Base-by-base conservation (phyloP, 2,113 vertebrate species). In the Amia ocellicauda region DNA sequence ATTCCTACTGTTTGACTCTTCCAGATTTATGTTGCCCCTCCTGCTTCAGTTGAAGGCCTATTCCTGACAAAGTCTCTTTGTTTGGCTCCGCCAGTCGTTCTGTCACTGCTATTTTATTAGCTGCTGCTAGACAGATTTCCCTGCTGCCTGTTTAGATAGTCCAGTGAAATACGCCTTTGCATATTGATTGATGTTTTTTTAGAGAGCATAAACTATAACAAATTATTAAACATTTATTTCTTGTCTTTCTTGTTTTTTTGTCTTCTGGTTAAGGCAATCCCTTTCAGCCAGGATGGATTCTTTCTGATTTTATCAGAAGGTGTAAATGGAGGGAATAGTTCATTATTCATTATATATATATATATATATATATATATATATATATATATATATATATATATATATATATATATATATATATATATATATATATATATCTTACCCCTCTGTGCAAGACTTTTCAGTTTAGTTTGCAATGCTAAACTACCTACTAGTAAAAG, bases 1-100 rank as follows among this genome's bases (percentile, higher is more conserved):
- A 80, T 84, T 86, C 77, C 73, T 77, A 56, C 64, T 57, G 62
- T 80, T 80, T 81, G 76, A 78, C 72, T 62, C 52, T 53, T 66
- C 64, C 23, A 74, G 71, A 86, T 84, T 80, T 78, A 82, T 80
- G 73, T 65, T 63, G 27, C 76, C 62, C 56, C 54, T 71, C 54
- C 66, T 69, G 54, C 43, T 77, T 69, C 63, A 61, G 47, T 28
- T 49, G 42, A 78, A 69, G 60, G 45, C 52, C 40, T 31, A 14
- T 72, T 50, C 67, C 53, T 79, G 65, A 81, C 69, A 82, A 62
- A 76, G 67, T 76, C 62, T 78, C 78, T 78, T 77, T 83, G 78
- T 83, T 71, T 69, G 70, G 45, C 63, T 63, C 36, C 23, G 61
- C 67, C 62, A 17, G 19, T 66, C 72, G 72, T 63, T 62, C 71